These are phyloP conservation scores for Operophtera brumata DNA, from an alignment of 2,888 invertebrate species.

Conservation along the genomic window DNA sequence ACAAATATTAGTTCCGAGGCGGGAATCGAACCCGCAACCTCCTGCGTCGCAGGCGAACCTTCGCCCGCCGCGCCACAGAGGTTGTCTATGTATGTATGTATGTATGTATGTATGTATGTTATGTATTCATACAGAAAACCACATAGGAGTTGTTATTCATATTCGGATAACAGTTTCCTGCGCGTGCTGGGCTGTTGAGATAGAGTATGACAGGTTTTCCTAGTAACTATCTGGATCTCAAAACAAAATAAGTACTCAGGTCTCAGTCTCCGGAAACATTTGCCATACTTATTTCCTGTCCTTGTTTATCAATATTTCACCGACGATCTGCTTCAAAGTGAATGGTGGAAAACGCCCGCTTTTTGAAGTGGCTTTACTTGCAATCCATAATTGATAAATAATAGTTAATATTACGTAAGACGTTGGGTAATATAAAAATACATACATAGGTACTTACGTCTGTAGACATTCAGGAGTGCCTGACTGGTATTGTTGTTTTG, in stretches of 20 bases:
- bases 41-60: no score
- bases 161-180: not conserved
- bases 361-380: not conserved
- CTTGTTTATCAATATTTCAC: slow-evolving; percentile 7
- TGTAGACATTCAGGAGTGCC: no score
- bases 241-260: not conserved
- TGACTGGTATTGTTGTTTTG: no score
- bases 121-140: not conserved
- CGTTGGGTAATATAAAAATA: no score
- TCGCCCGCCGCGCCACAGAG: no score
- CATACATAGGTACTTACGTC: no score
- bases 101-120: no score
- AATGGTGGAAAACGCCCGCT: not conserved
- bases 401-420: no score
- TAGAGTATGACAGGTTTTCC: not conserved
- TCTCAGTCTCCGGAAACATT: slow-evolving; percentile 5
- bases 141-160: not conserved
- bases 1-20: no score
- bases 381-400: not conserved
- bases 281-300: not conserved
- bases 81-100: no score
- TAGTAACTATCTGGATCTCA: not conserved
- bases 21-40: no score
- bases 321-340: not conserved
- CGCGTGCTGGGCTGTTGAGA: no score